These are phyloP conservation scores for Elephas maximus DNA, from an alignment of 2,113 vertebrate species.

Conservation along the genomic window DNA sequence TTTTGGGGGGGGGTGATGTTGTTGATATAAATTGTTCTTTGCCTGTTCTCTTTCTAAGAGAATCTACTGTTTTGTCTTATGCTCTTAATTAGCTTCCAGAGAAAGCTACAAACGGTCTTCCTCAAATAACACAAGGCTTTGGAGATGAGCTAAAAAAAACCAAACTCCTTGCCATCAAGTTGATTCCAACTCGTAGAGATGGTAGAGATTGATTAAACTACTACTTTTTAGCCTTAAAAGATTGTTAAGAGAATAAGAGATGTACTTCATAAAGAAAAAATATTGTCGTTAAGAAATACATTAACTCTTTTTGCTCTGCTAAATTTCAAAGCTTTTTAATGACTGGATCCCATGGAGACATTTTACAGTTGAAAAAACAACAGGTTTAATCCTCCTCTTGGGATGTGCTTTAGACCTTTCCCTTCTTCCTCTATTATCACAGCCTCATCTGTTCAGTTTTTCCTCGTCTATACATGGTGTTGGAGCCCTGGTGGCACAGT, in stretches of 20 bases:
- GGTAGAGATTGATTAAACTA: not conserved
- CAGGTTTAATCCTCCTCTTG: constrained; percentile 1
- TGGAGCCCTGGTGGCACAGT: no score
- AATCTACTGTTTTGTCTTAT: not conserved
- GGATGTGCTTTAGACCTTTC: not conserved
- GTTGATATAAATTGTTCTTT: constrained; percentile 2
- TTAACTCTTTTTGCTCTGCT: constrained; percentile 21
- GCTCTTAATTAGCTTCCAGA: not conserved
- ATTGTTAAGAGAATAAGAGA: constrained; percentile 39
- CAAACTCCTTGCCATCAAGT: no score
- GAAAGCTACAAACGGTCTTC: not conserved
- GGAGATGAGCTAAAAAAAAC: not conserved
- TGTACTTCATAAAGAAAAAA: not conserved
- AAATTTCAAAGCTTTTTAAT: constrained; percentile 55
- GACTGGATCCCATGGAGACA: not conserved
- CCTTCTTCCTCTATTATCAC: not conserved
- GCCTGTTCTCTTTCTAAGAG: not conserved
- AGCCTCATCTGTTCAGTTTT: constrained; percentile 5
- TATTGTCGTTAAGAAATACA: constrained; percentile 23
- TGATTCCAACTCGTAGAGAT: no score
- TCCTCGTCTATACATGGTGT: not conserved
- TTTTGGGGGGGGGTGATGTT: not conserved
- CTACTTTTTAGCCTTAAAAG: not conserved
- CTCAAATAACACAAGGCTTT: not conserved
- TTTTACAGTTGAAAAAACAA: constrained; percentile 22